Evolutionary conservation across 2,888 invertebrate genomes (phyloP).

Genomic region (Drosophila multiciliata): DNA sequence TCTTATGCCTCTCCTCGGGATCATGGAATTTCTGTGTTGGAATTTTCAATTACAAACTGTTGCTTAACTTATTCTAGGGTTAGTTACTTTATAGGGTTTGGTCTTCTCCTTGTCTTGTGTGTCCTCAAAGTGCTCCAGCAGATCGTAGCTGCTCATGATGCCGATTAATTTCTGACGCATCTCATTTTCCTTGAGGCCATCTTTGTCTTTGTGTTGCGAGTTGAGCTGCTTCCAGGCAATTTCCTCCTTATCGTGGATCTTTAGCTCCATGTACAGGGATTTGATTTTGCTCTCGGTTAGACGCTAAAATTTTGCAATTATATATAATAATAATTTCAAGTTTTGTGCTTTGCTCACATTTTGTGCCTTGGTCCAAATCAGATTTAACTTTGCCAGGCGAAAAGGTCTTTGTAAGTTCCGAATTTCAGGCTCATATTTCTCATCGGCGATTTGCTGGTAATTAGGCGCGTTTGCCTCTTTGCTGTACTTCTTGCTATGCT

Average conservation of each 20-base stretch:
- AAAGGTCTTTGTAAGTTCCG: slow-evolving; percentile 93
- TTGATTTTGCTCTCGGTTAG: slow-evolving; percentile 93
- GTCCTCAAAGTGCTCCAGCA: slow-evolving; percentile 92
- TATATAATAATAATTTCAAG: background rate
- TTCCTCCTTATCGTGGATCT: slow-evolving; percentile 97
- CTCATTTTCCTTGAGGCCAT: slow-evolving; percentile 93
- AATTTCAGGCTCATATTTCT: slow-evolving; percentile 86
- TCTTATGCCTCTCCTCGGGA: slow-evolving; percentile 87
- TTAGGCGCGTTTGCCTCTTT: slow-evolving; percentile 78
- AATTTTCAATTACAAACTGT: background rate
- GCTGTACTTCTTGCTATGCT: slow-evolving; percentile 80
- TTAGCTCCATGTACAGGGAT: slow-evolving; percentile 94
- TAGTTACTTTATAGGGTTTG: slow-evolving; percentile 79
- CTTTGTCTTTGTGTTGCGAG: slow-evolving; percentile 93
- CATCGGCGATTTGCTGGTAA: slow-evolving; percentile 71
- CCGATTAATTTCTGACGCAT: slow-evolving; percentile 91
- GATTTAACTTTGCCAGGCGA: slow-evolving; percentile 95
- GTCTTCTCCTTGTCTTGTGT: slow-evolving; percentile 86
- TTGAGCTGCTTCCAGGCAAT: slow-evolving; percentile 92
- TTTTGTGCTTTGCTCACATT: slow-evolving; percentile 87
- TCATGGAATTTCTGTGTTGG: slow-evolving; percentile 82
- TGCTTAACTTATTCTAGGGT: background rate
- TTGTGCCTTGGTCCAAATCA: slow-evolving; percentile 95
- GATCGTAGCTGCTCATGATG: slow-evolving; percentile 92
- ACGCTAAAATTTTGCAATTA: slow-evolving; percentile 85